Percentiles rank a stretch among this genome's conserved stretches.
Evolutionary conservation across 2,888 invertebrate species (phyloP).

Genomic region (Lypha dubia): DNA sequence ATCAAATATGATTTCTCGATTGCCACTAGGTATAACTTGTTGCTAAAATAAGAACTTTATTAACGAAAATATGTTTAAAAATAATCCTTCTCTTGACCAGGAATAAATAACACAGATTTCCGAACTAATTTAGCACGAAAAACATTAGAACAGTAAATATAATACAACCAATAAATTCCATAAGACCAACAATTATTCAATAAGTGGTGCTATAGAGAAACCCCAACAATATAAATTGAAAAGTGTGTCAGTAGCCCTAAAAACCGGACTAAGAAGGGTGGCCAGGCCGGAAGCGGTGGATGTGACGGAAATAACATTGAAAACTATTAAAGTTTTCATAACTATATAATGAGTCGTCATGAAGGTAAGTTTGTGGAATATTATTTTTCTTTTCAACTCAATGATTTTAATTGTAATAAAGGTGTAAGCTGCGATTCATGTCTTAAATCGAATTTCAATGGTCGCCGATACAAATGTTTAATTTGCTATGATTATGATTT

Average conservation of each 20-base stretch:
- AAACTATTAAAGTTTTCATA: constrained; percentile 67
- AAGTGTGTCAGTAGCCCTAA: constrained; percentile 31
- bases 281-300: constrained; percentile 61
- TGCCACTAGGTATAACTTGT: constrained; percentile 53
- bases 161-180: not conserved
- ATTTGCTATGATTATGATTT: constrained; percentile 99
- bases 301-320: constrained; percentile 58
- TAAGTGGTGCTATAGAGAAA: constrained; percentile 58
- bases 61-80: constrained; percentile 6
- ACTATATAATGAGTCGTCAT: constrained; percentile 93
- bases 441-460: constrained; percentile 98
- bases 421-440: constrained; percentile 99
- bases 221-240: constrained; percentile 31
- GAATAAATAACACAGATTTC: constrained; percentile 38
- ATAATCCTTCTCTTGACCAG: constrained; percentile 32
- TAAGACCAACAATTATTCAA: constrained; percentile 23
- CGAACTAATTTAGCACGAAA: constrained; percentile 12
- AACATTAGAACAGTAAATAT: constrained; percentile 23
- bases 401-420: constrained; percentile 80
- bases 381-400: not conserved
- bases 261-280: constrained; percentile 29
- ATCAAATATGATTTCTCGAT: not conserved
- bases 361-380: constrained; percentile 88
- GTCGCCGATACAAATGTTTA: constrained; percentile 99
- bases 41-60: constrained; percentile 42